phyloP scores from a whole-genome alignment of 1,140 invertebrate genomes.

The Rhagoletis zephyria region DNA sequence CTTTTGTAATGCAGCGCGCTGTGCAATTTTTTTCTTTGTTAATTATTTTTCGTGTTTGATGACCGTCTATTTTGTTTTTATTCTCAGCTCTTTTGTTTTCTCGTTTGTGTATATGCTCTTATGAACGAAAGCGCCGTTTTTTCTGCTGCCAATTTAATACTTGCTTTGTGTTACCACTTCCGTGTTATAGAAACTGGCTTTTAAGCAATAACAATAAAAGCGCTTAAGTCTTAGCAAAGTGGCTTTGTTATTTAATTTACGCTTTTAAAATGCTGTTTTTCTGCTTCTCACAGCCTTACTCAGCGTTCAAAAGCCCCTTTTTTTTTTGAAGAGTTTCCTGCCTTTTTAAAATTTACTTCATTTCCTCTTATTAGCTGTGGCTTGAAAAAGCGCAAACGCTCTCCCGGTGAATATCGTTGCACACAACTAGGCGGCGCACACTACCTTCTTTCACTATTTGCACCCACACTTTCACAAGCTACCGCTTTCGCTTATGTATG shows the following conservation, averaged over 20 bases:
- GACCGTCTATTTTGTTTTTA: not conserved
- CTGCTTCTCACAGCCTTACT: not conserved
- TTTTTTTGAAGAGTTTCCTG: slow-evolving; percentile 1
- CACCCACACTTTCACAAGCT: not conserved
- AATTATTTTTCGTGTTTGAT: slow-evolving; percentile 19
- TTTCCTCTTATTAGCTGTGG: not conserved
- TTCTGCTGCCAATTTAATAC: not conserved
- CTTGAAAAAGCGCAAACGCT: not conserved
- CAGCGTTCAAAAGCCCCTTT: not conserved
- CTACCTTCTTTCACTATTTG: not conserved
- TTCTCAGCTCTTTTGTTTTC: not conserved
- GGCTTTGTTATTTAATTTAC: slow-evolving; percentile 45
- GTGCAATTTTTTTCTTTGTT: not conserved
- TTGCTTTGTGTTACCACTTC: slow-evolving; percentile 12
- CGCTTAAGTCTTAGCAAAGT: slow-evolving; percentile 24
- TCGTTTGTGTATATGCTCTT: not conserved
- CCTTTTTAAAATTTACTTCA: slow-evolving; percentile 22
- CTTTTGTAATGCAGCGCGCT: not conserved
- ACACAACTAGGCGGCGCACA: not conserved
- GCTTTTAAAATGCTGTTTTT: not conserved
- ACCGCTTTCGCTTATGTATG: not conserved
- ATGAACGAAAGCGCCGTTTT: not conserved
- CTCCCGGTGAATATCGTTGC: not conserved
- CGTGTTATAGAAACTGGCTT: not conserved
- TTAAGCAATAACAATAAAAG: not conserved